These are phyloP conservation scores for Spilosoma lubricipeda DNA, from an alignment of 2,888 invertebrate species.

Conservation along the genomic window DNA sequence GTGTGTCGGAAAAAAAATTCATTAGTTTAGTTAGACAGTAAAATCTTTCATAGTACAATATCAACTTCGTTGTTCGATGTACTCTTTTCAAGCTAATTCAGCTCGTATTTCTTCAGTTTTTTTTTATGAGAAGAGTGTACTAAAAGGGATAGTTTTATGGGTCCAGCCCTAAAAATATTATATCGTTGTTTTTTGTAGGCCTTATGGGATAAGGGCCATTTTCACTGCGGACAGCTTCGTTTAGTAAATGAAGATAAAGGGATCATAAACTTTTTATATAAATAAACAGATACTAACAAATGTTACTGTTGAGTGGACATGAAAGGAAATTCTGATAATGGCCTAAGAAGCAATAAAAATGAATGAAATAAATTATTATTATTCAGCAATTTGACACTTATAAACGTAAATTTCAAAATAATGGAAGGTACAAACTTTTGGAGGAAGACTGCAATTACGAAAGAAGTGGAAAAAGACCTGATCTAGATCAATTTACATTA, in stretches of 20 bases:
- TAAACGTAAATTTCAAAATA: too few species aligned
- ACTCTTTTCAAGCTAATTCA: neutral
- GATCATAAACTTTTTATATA: neutral
- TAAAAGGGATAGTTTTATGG: constrained; percentile 5
- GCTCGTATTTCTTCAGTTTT: neutral
- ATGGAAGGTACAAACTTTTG: too few species aligned
- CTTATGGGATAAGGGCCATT: neutral
- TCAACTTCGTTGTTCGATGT: neutral
- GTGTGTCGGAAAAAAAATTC: too few species aligned
- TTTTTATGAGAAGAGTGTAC: constrained; percentile 12
- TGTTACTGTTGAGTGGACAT: neutral
- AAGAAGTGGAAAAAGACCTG: too few species aligned
- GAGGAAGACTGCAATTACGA: too few species aligned
- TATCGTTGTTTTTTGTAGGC: neutral
- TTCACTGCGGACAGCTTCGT: neutral
- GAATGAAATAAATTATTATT: too few species aligned
- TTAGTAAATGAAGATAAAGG: neutral
- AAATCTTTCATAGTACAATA: neutral
- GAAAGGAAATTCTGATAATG: neutral
- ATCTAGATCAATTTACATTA: too few species aligned
- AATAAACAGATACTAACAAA: neutral
- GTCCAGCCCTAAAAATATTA: constrained; percentile 1
- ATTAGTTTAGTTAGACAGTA: too few species aligned
- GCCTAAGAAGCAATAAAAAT: neutral
- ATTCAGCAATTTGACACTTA: too few species aligned